Base-by-base conservation (phyloP, 2,113 vertebrate species). In the Nansenia antarctica region DNA sequence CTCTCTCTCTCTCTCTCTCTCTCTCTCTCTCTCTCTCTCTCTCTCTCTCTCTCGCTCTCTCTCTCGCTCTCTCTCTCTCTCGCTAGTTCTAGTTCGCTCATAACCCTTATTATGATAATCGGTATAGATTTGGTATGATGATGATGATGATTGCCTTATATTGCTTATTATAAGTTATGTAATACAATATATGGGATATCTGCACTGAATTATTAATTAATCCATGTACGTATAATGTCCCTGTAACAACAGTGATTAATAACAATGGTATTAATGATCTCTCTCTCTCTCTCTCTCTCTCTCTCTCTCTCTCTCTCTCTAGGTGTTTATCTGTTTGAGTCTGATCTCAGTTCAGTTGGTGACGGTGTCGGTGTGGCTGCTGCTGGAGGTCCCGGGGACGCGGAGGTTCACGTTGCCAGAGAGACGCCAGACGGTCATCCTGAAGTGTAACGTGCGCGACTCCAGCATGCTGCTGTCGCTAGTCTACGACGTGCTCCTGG, bases 361-460 rank as follows among this genome's bases (percentile, higher is more conserved):
- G 65, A 91, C 96, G 74, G 96, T 98, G 75, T 97, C 94, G 0
- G 92, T 98, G 70, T 99, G 98, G 98, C 92, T 99, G 65, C 91
- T 99, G 84, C 77, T 99, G 82, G 98, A 99, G 85, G 90, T 93
- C 8, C 98, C 98, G 0, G 97, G 97, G 59, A 99, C 97, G 0
- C 85, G 96, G 18, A 86, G 98, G 5, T 93, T 96, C 80, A 98
- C 98, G 0, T 84, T 96, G 32, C 95, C 95, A 1, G 98, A 99
- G 85, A 94, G 95, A 60, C 92, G 96, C n/a, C 95, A 99, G 87
- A 98, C 94, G 0, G 98, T 99, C 80, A 97, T 98, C 85, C 82
- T 99, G 70, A 98, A 99, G 87, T 99, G 98, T 86, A 99, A 99
- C 0, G 96, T 98, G 61, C 94, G 92, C 22, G 98, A 99, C 92